phyloP scores from a whole-genome alignment of 2,113 vertebrate genomes.

The Sturnus vulgaris region DNA sequence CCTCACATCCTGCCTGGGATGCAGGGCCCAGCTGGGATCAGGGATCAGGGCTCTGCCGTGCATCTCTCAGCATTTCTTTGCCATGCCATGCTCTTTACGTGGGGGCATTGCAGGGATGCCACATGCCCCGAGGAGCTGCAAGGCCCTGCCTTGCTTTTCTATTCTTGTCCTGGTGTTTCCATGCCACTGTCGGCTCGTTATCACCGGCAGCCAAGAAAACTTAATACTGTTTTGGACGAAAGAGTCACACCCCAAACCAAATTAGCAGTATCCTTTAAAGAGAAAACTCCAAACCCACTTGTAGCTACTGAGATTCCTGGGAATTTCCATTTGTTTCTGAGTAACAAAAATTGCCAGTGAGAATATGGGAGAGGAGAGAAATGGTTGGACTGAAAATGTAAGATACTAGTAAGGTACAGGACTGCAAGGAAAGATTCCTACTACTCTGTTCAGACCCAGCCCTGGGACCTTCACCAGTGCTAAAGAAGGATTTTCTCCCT shows the following conservation, averaged over 20 bases:
- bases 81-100: neutral
- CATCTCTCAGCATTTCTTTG: neutral
- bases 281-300: neutral
- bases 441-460: neutral
- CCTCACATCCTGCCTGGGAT: neutral
- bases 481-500: neutral
- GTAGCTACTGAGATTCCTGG: neutral
- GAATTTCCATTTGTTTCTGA: neutral
- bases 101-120: neutral
- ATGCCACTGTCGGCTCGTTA: neutral
- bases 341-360: neutral
- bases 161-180: conserved; percentile 1
- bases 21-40: neutral
- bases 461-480: neutral
- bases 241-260: neutral
- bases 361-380: neutral
- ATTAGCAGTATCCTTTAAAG: neutral
- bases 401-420: neutral
- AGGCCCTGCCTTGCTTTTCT: conserved; percentile 5
- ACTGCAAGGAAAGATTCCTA: neutral
- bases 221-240: neutral
- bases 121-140: neutral
- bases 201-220: neutral
- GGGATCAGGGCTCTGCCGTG: fast-evolving
- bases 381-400: neutral